Evolutionary conservation across 2,888 invertebrate genomes (phyloP).

Genomic region (Latheticus oryzae): DNA sequence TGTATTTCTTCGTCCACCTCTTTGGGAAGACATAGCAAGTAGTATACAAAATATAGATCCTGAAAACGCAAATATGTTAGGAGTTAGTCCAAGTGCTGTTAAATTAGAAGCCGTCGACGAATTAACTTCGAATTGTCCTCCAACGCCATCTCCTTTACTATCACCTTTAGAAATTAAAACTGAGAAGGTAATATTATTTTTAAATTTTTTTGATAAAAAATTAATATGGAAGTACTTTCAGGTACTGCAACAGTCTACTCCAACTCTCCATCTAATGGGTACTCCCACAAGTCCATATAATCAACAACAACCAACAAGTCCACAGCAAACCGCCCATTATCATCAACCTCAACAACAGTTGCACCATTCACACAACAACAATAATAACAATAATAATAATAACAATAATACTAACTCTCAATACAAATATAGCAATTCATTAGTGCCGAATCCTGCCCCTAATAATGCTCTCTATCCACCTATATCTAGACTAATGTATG

Average conservation of each 20-base stretch:
- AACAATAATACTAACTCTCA: constrained; percentile 57
- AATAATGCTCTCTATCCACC: constrained; percentile 68
- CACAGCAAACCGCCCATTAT: constrained; percentile 67
- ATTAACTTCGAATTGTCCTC: constrained; percentile 67
- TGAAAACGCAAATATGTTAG: constrained; percentile 89
- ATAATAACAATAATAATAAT: constrained; percentile 47
- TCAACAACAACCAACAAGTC: constrained; percentile 58
- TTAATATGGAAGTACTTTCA: constrained; percentile 42
- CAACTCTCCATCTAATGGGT: constrained; percentile 69
- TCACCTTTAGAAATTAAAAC: constrained; percentile 86
- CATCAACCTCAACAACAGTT: constrained; percentile 58
- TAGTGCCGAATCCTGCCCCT: constrained; percentile 61
- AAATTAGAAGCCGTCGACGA: constrained; percentile 83
- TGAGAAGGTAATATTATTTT: constrained; percentile 75
- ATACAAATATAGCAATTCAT: constrained; percentile 59
- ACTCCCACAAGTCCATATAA: constrained; percentile 68
- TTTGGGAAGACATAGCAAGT: constrained; percentile 93
- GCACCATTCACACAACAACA: constrained; percentile 66
- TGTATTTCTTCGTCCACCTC: constrained; percentile 86
- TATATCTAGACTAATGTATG: constrained; percentile 77
- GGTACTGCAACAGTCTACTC: constrained; percentile 65
- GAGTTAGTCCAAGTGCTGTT: constrained; percentile 77
- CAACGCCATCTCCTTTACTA: constrained; percentile 80
- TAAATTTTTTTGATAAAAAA: no score
- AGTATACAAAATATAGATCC: constrained; percentile 92